Evolutionary conservation across 2,797 vertebrate species (phyloP), one percentile per base, ranked within the genome.

Genomic region (Nothura maculosa): DNA sequence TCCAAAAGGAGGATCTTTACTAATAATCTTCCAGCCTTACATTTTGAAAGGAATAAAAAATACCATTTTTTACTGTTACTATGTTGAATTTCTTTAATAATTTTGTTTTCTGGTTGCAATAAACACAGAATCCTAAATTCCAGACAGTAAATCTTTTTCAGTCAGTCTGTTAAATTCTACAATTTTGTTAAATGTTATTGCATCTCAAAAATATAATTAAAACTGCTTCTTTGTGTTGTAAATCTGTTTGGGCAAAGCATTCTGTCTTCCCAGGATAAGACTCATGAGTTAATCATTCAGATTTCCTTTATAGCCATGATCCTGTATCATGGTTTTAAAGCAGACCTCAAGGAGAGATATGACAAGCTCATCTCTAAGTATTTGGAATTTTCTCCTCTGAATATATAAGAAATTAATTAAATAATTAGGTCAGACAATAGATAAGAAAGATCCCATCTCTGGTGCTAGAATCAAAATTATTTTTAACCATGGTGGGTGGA

Each of bases 191-290:
- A 85, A 57, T 18, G 43, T 6, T 54, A 14, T 9, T 36, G 3
- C 27, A 57, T n/a, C 81, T 60, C 3, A 10, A 25, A 77, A 55
- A 47, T 5, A 24, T 3, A n/a, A 66, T 67, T 16, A 2, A 28
- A 25, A 7, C 0, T 13, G 15, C 21, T 47, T 40, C 2, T 0
- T 25, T 24, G 50, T 32, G 11, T 40, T 40, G 50, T 22, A 40
- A 11, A 30, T 36, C 27, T 72, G 2, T 7, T 68, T 61, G 61
- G 9, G 40, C 79, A 9, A 54, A 58, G 2, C 3, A 5, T 30
- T 54, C 32, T 36, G 13, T 68, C 25, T 36, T 68, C n/a, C 17
- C 34, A 48, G 66, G 32, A 50, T 68, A 36, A 50, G 27, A 50
- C 24, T 24, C 45, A 50, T 36, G 27, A 50, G 25, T 45, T 28